Evolutionary conservation across 2,888 invertebrate species (phyloP), one percentile per base, ranked within the genome.

Genomic region (Cheilosia vulpina): DNA sequence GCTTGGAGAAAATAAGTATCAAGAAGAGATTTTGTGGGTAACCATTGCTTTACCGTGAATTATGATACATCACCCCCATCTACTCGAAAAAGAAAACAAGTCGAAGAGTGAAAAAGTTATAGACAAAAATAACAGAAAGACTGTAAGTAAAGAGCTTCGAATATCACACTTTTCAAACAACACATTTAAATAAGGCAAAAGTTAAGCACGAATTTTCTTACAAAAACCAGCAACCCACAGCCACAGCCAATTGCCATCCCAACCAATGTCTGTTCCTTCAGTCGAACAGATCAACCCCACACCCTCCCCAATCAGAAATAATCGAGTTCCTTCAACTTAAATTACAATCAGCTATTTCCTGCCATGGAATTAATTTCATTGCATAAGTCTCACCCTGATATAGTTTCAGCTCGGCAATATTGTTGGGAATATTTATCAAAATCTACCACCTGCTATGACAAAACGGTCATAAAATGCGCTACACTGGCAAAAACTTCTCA

Each of bases 381-480:
- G 4, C n/a, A 4, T 19, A 45, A 7, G 24, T 34, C 43, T 31
- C 31, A 43, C 9, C 15, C 27, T 19, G 38, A 38, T 50, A 27
- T 27, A 50, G 50, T 65, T 65, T 65, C 21, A 21, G 4, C 50
- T 62, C n/a, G 19, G 21, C 19, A 73, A 65, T 47, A 65, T 50
- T 50, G 47, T 50, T 38, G 15, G 7, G n/a, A 21, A 4, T 53
- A 53, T 41, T 41, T 27, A 24, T 41, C 38, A 41, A 50, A 21
- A 47, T 17, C 11, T 31, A 13, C 34, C 69, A 69, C 69, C 69
- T 69, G 69, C 69, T 17, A 57, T 55, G 68, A 69, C 68, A 57
- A 31, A 50, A 34, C 19, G 31, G 52, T n/a, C 9, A 31, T 31
- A 31, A 9, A 31, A 31, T 31, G 31, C 31, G 9, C 31, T 31